phyloP scores from a whole-genome alignment of 2,113 vertebrate genomes.

The Myotis lucifugus region DNA sequence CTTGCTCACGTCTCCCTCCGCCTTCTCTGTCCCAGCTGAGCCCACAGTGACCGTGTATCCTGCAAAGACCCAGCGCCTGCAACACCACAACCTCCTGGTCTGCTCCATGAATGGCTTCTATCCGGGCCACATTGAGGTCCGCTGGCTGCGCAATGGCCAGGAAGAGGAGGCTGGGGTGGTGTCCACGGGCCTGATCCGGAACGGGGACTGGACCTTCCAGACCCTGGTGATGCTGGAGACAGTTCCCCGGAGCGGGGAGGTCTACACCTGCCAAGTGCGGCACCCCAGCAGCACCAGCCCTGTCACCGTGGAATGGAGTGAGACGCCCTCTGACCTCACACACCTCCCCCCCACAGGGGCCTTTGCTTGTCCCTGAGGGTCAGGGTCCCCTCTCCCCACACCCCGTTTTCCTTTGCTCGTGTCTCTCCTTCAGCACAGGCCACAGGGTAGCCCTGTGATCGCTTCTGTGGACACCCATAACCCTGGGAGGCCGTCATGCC shows the following conservation, averaged over 20 bases:
- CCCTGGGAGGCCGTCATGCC: too few species aligned
- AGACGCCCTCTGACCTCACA: background rate
- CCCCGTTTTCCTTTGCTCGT: too few species aligned
- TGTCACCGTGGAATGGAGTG: background rate
- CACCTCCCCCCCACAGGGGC: too few species aligned
- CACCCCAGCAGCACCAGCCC: background rate
- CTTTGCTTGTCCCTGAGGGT: background rate
- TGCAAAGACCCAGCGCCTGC: background rate
- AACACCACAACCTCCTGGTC: slow-evolving; percentile 68
- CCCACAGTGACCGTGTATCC: background rate
- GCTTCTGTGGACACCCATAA: too few species aligned
- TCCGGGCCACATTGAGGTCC: slow-evolving; percentile 60
- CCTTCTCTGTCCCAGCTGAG: background rate
- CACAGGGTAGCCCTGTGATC: too few species aligned
- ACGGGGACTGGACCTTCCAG: too few species aligned
- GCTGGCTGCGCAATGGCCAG: slow-evolving; percentile 42
- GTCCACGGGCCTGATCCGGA: slow-evolving; percentile 62
- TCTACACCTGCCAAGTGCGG: too few species aligned
- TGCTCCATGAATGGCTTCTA: slow-evolving; percentile 77
- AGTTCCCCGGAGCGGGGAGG: too few species aligned
- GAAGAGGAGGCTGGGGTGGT: slow-evolving; percentile 48
- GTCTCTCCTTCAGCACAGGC: too few species aligned
- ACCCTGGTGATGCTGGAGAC: too few species aligned
- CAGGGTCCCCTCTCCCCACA: too few species aligned
- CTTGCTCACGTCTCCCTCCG: background rate